Conservation (phyloP, 1,140 invertebrate genomes). For the Ganaspis sp. region DNA sequence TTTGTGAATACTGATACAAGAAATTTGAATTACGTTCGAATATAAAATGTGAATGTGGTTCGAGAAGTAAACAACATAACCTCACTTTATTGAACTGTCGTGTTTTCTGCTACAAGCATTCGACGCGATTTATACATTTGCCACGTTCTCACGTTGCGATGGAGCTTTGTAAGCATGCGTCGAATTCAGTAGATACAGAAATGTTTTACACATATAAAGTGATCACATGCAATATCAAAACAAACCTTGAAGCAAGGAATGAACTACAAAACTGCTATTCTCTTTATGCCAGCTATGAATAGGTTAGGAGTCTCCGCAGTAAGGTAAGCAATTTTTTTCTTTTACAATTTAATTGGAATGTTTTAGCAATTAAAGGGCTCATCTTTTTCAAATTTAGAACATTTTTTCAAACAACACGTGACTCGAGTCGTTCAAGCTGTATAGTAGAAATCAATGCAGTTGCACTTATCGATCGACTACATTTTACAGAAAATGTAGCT, state of each 20-base stretch:
- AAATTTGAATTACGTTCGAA: too few species aligned
- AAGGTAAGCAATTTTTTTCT: too few species aligned
- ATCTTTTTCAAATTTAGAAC: too few species aligned
- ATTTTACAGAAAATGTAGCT: neutral
- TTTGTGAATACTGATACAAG: too few species aligned
- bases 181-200: neutral
- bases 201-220: neutral
- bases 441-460: neutral
- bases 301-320: neutral
- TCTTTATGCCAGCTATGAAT: neutral
- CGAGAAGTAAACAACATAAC: neutral
- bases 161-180: neutral
- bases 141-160: constrained; percentile 12
- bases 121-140: constrained; percentile 3
- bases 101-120: neutral
- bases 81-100: neutral
- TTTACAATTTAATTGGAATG: too few species aligned
- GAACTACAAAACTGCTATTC: neutral
- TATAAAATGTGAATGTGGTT: too few species aligned
- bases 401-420: neutral
- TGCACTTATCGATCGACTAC: neutral
- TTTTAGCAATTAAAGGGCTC: too few species aligned
- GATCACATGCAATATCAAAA: neutral
- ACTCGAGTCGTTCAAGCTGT: constrained; percentile 11
- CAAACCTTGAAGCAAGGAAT: neutral